Percentiles rank a stretch among this genome's conserved stretches.
phyloP scores from a whole-genome alignment of 2,888 invertebrate genomes.

The Eupithecia centaureata region DNA sequence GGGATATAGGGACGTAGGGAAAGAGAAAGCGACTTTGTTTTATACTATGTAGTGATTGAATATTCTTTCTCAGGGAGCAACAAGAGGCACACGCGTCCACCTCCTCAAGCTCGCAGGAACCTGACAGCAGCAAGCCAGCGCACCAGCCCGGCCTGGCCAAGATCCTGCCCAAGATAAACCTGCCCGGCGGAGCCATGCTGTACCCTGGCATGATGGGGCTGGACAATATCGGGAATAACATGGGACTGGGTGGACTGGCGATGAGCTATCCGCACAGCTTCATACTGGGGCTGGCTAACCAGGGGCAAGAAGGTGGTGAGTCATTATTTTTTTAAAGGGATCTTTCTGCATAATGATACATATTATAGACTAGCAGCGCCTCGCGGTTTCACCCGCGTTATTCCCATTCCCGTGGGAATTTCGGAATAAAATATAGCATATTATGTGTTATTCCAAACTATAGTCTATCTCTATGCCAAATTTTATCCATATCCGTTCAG shows the following conservation, averaged over 20 bases:
- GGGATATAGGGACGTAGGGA: too few species aligned
- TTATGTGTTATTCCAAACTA: too few species aligned
- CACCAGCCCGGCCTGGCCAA: conserved; percentile 63
- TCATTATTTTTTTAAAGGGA: neutral
- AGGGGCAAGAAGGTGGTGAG: conserved; percentile 77
- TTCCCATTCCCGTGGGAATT: too few species aligned
- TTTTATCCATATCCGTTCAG: too few species aligned
- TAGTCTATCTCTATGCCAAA: too few species aligned
- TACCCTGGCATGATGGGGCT: conserved; percentile 72
- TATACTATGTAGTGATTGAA: too few species aligned
- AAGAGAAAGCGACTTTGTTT: too few species aligned
- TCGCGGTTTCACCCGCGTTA: too few species aligned
- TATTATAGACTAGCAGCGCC: too few species aligned
- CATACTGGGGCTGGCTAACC: conserved; percentile 77
- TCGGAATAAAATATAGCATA: too few species aligned
- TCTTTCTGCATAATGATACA: too few species aligned
- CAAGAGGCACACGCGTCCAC: conserved; percentile 70
- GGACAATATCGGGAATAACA: conserved; percentile 70
- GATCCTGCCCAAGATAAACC: conserved; percentile 70
- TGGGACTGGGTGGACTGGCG: conserved; percentile 73
- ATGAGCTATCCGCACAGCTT: conserved; percentile 81
- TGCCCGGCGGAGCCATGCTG: conserved; percentile 78
- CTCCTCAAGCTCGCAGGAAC: conserved; percentile 69
- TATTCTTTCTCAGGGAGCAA: conserved; percentile 58
- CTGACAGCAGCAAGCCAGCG: conserved; percentile 68